Evolutionary conservation across 1,140 invertebrate species (phyloP).

Genomic region (Camponotus vicinus): DNA sequence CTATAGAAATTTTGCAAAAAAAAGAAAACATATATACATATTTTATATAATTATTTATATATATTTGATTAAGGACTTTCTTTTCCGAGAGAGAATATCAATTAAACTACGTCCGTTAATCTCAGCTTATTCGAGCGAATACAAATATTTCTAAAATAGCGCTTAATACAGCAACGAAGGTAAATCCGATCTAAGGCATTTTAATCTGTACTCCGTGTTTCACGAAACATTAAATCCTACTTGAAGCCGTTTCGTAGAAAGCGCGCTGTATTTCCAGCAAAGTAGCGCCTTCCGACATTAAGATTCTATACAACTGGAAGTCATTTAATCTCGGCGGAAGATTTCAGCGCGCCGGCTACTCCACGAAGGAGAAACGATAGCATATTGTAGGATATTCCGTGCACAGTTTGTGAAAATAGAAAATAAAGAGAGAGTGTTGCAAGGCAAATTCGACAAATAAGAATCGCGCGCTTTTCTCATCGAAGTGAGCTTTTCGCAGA

Average conservation of each 20-base stretch:
- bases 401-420: slow-evolving; percentile 46
- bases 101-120: slow-evolving; percentile 29
- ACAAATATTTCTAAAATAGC: slow-evolving; percentile 59
- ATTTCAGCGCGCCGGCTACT: slow-evolving; percentile 55
- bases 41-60: no score
- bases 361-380: slow-evolving; percentile 39
- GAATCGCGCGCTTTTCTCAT: slow-evolving; percentile 11
- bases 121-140: slow-evolving; percentile 30
- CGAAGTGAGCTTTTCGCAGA: background rate
- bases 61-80: no score
- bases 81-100: background rate
- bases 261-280: slow-evolving; percentile 52
- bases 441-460: slow-evolving; percentile 49
- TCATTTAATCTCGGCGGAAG: slow-evolving; percentile 61
- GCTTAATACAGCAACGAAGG: slow-evolving; percentile 47
- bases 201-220: slow-evolving; percentile 63
- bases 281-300: slow-evolving; percentile 60
- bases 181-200: slow-evolving; percentile 58
- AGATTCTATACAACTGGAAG: slow-evolving; percentile 63
- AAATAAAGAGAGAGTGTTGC: slow-evolving; percentile 49
- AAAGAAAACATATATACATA: no score
- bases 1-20: no score
- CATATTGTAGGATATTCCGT: slow-evolving; percentile 36
- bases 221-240: slow-evolving; percentile 62
- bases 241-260: slow-evolving; percentile 53